Evolutionary conservation across 2,113 vertebrate species (phyloP), one percentile per base, ranked within the genome.

Genomic region (Cnemophilus loriae): DNA sequence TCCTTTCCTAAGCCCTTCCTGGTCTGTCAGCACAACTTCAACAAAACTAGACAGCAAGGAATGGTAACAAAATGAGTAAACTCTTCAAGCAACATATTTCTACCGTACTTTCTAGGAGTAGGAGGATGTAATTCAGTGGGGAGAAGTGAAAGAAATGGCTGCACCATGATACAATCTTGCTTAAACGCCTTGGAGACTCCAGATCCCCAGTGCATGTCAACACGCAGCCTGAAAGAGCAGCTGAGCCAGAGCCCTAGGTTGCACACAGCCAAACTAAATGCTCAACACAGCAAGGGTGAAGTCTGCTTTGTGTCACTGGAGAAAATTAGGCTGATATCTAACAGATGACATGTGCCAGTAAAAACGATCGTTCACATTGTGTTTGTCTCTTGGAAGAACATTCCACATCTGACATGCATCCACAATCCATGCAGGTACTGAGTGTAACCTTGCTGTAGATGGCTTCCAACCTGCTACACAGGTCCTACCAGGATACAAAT

Each of bases 291-390:
- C 5, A 0, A 77, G 78, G 74, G 83, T 27, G 77, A 87, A 87
- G 78, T 50, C 93, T 96, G 94, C 68, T 95, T 80, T 95, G 55
- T 92, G 93, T 94, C 93, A 78, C 78, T 74, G 63, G 24, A 89
- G 47, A 88, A 93, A 96, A 94, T 69, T 41, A 81, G 71, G 47
- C 68, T 96, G 87, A 70, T 90, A 93, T 80, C 95, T 93, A 92
- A 65, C 85, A 95, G 92, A 95, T 74, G 71, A 90, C 73, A 37
- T 68, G 78, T 49, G 55, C 46, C 85, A 90, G 76, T 44, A 90
- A 46, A 85, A 85, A 79, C 0, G 7, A 77, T 42, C 52, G 82
- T 47, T 83, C 79, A 12, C 83, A 9, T 88, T 46, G 82, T 19
- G 30, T 21, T 76, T 60, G 41, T 53, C 80, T 89, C 57, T 46